Evolutionary conservation across 1,140 invertebrate genomes (phyloP).

Genomic region (Globodera ellingtonae): DNA sequence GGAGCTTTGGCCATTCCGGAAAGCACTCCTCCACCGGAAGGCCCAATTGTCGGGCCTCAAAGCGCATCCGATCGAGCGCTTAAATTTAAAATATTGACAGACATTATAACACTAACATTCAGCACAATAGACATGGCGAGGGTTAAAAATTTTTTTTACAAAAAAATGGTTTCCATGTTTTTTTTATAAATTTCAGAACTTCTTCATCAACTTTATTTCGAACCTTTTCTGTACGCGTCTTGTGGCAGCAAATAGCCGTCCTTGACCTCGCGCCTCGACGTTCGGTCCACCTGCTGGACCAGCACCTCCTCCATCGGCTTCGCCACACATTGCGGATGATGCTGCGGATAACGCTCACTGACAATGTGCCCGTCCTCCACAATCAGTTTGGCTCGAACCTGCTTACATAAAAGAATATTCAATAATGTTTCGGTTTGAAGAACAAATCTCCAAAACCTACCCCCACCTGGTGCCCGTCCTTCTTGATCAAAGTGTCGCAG

Average conservation of each 20-base stretch:
- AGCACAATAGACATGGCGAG: no score
- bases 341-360: constrained; percentile 45
- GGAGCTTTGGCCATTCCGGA: constrained; percentile 49
- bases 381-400: constrained; percentile 52
- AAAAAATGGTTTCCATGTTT: no score
- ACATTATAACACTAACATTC: no score
- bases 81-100: not conserved
- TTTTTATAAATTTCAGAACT: no score
- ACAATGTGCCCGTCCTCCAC: constrained; percentile 42
- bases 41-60: constrained; percentile 33
- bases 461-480: constrained; percentile 37
- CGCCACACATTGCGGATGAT: constrained; percentile 50
- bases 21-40: constrained; percentile 42
- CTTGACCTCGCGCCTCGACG: constrained; percentile 50
- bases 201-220: not conserved
- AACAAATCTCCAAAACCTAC: not conserved
- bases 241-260: constrained; percentile 46
- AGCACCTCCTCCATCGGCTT: constrained; percentile 46
- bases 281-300: constrained; percentile 50
- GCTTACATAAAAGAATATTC: not conserved
- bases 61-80: constrained; percentile 15
- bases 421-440: no score
- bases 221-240: constrained; percentile 48
- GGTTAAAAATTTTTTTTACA: no score
- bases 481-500: constrained; percentile 50